A percentile compares a stretch with the other conserved stretches of the same genome.
These are phyloP conservation scores for Anolis carolinensis DNA, from an alignment of 2,113 vertebrate genomes.

Conservation along the genomic window DNA sequence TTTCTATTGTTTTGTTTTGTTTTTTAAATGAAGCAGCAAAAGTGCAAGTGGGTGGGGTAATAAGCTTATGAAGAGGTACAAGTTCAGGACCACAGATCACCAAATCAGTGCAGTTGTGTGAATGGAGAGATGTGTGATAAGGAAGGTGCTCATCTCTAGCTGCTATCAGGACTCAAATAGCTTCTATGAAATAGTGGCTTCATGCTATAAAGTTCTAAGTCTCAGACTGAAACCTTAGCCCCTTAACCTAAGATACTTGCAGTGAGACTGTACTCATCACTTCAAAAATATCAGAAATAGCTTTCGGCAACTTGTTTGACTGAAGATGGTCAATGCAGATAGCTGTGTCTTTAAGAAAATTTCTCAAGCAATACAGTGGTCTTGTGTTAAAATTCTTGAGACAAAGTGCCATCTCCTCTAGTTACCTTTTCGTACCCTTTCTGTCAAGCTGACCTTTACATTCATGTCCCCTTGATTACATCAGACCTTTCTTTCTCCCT, in stretches of 20 bases:
- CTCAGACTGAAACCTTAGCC: too few species aligned
- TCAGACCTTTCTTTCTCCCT: conserved; percentile 13
- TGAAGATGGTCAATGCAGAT: neutral
- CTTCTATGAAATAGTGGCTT: too few species aligned
- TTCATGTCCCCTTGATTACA: conserved; percentile 9
- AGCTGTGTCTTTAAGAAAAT: conserved; percentile 19
- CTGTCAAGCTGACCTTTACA: conserved; percentile 28
- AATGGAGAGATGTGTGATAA: too few species aligned
- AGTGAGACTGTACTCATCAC: neutral
- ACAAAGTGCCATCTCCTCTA: conserved; percentile 6
- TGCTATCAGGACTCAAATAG: too few species aligned
- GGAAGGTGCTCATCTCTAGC: too few species aligned
- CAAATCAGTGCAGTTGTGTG: too few species aligned
- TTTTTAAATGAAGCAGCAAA: too few species aligned
- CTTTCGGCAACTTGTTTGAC: neutral
- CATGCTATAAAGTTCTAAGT: too few species aligned
- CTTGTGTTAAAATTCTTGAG: conserved; percentile 9
- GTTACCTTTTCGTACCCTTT: conserved; percentile 7
- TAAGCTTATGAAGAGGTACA: too few species aligned
- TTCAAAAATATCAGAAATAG: neutral
- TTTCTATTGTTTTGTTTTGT: too few species aligned
- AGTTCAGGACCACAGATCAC: too few species aligned
- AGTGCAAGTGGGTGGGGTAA: too few species aligned
- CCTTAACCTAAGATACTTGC: neutral
- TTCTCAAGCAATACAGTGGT: conserved; percentile 9